Conservation (phyloP, 2,888 invertebrate genomes). For the Diploptera punctata region DNA sequence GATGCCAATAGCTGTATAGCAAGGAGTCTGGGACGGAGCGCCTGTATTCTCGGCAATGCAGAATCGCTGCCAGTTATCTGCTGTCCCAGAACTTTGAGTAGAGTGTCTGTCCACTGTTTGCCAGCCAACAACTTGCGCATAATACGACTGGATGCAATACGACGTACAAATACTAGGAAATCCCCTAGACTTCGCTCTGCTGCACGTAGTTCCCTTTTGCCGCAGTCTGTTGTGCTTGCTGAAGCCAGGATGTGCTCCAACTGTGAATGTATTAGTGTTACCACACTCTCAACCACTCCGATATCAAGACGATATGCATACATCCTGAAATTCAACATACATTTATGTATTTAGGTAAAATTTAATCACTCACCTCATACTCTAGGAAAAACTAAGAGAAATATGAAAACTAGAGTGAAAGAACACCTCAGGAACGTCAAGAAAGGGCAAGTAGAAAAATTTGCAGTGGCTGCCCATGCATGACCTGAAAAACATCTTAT, state of each 20-base stretch:
- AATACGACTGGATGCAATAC: slow-evolving; percentile 57
- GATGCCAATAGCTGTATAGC: slow-evolving; percentile 61
- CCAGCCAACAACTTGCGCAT: slow-evolving; percentile 58
- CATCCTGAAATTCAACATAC: slow-evolving; percentile 53
- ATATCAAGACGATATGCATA: slow-evolving; percentile 59
- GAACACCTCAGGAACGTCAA: no score
- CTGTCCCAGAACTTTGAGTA: slow-evolving; percentile 55
- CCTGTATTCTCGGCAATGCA: slow-evolving; percentile 53
- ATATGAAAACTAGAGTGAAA: no score
- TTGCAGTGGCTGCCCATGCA: no score
- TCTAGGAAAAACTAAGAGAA: no score
- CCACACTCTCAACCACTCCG: slow-evolving; percentile 58
- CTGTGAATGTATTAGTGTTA: slow-evolving; percentile 61
- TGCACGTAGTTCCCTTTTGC: slow-evolving; percentile 45
- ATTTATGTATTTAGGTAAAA: no score
- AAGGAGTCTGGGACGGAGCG: slow-evolving; percentile 61
- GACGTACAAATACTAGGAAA: slow-evolving; percentile 62
- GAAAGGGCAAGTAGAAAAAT: no score
- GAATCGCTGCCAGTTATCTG: slow-evolving; percentile 42
- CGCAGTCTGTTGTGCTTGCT: not conserved
- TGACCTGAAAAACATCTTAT: no score
- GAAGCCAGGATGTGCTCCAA: slow-evolving; percentile 50
- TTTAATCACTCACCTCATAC: no score
- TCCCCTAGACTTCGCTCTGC: slow-evolving; percentile 59
- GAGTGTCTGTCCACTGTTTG: slow-evolving; percentile 59